Base-by-base conservation (phyloP, 2,888 invertebrate genomes). In the Anorthoa munda region DNA sequence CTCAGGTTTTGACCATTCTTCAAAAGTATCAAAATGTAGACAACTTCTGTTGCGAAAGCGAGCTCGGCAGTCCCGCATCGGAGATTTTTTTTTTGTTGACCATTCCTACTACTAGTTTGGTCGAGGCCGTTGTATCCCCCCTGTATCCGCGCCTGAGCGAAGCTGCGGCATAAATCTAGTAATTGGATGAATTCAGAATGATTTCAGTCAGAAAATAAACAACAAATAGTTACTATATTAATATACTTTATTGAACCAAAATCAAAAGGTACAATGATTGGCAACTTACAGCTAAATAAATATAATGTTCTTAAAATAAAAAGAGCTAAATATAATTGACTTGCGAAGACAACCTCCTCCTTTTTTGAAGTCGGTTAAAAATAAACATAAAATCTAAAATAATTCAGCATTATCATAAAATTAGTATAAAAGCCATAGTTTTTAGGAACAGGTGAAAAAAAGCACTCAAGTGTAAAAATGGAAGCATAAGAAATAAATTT, bases 191-290 rank as follows among this genome's bases (percentile, higher is more conserved):
- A 7, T 39, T 39, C 9, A 39, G 39, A 39, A 39, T 39, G 39
- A 4, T 17, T 31, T 12, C 3, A 66, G 53, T 45, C 12, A n/a
- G 1, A 50, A 55, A 78, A 31, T 17, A 77, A 83, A 68, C 46
- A 50, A 64, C 2, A 56, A 0, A 17, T 60, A 50, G 15, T 69
- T 51, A 70, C 64, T 82, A 71, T 81, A 64, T 79, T 87, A 85
- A 72, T 85, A 85, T 74, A 76, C 48, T 89, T 88, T 89, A 90
- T 89, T 88, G 70, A 86, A 84, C 81, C 55, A 87, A 87, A 80
- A 82, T 81, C 86, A 85, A 79, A 84, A 82, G 86, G 39, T 77
- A 86, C 86, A 87, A 75, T 88, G 81, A 87, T 87, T 87, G 73
- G 78, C 78, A 87, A 87, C 88, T 87, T 88, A 89, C 48, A 77